Evolutionary conservation across 2,113 vertebrate species (phyloP), one percentile per base, ranked within the genome.

Genomic region (Corydoras sp.): DNA sequence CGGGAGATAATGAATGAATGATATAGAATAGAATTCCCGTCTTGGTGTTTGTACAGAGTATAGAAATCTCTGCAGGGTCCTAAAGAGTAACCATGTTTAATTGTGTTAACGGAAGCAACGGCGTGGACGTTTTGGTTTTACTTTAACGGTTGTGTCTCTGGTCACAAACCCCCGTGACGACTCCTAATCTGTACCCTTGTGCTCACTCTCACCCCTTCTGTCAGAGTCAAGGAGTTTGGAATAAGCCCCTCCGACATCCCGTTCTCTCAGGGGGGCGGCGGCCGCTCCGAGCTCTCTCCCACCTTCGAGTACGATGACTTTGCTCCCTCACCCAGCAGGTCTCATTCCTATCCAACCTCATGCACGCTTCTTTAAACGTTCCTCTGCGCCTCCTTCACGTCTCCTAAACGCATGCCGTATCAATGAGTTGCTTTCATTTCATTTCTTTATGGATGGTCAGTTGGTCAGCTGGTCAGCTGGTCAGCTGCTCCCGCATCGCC

Each of bases 141-240:
- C 18, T 24, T 24, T 24, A 24, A 24, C 18, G 18, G 18, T 24
- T 24, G 18, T 24, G 18, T 24, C 18, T 24, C 18, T 24, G 18
- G 18, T 24, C 18, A 24, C 18, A 24, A 24, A 24, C 18, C 18
- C 18, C 18, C 18, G 18, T 24, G 18, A 24, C 18, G 18, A 24
- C 18, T 24, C 18, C 18, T 24, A 24, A 24, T 24, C 18, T 24
- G 18, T 24, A 24, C 18, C 18, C 18, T 24, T 24, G 18, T 24
- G 18, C 50, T 73, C 56, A 68, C 61, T 75, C 30, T 72, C 64
- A 76, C 51, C 76, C 32, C 65, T 48, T 66, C 48, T 85, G 87
- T 87, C 92, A 99, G 97, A 92, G 97, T 98, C 80, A 98, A 98
- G 90, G 96, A 98, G 89, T 98, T 98, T 90, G 96, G 96, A 87